Conservation (phyloP, 2,797 vertebrate species). For the Clarias platycephalus region DNA sequence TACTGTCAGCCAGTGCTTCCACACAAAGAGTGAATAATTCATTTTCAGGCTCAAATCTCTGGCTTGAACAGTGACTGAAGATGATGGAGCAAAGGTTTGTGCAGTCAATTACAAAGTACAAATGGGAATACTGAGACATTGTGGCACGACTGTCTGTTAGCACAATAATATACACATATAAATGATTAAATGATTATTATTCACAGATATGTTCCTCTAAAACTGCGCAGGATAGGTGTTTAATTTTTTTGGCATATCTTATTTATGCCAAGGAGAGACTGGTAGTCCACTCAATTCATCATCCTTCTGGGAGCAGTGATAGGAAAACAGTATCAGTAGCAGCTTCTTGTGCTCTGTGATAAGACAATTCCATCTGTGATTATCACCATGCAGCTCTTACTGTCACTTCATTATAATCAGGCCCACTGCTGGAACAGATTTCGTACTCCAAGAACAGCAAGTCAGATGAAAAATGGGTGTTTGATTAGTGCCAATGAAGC, state of each 20-base stretch:
- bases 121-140: neutral
- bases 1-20: neutral
- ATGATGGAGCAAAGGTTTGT: neutral
- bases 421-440: conserved; percentile 9
- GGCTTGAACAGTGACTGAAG: neutral
- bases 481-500: conserved; percentile 8
- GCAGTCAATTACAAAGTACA: neutral
- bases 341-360: conserved; percentile 2
- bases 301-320: neutral
- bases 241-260: neutral
- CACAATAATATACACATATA: neutral
- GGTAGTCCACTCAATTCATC: neutral
- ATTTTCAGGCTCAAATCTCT: neutral
- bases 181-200: neutral
- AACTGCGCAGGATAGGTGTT: too few species aligned
- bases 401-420: neutral
- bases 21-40: neutral
- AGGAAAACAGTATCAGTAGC: neutral
- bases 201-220: neutral
- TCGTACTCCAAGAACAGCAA: neutral
- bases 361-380: conserved; percentile 22
- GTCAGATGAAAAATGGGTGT: neutral
- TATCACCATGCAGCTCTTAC: conserved; percentile 3
- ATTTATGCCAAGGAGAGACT: neutral
- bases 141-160: neutral